Evolutionary conservation across 1,140 invertebrate species (phyloP).

Genomic region (Asobara japonica): DNA sequence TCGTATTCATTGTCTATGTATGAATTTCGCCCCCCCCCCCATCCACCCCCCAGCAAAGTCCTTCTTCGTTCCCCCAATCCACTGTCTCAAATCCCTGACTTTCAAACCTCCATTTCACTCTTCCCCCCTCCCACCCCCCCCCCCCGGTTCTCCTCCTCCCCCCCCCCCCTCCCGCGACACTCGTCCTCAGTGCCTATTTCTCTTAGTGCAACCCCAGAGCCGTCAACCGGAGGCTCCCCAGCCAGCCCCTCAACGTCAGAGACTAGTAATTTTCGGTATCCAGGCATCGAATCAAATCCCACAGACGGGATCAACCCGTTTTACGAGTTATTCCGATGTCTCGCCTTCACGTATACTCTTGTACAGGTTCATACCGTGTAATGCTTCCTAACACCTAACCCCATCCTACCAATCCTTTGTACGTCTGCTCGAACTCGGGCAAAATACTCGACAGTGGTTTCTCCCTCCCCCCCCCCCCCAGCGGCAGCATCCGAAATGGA

Average conservation of each 20-base stretch:
- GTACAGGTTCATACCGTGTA: background rate
- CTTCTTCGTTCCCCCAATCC: background rate
- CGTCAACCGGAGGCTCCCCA: background rate
- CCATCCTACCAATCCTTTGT: background rate
- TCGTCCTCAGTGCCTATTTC: background rate
- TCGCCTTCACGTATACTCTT: background rate
- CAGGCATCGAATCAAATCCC: conserved; percentile 33
- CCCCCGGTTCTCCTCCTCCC: background rate
- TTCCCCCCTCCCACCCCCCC: background rate
- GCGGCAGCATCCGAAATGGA: too few relatives aligned
- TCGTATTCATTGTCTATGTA: conserved; percentile 31
- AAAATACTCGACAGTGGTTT: conserved; percentile 18
- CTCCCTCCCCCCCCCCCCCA: too few relatives aligned
- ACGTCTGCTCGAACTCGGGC: background rate
- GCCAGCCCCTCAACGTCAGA: background rate
- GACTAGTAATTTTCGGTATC: conserved; percentile 36
- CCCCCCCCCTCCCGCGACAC: background rate
- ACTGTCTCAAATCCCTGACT: conserved; percentile 26
- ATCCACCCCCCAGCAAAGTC: conserved; percentile 15
- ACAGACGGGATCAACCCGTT: conserved; percentile 25
- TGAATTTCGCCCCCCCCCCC: background rate
- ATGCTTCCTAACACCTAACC: background rate
- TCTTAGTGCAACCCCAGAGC: background rate
- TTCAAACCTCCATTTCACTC: conserved; percentile 9
- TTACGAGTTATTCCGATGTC: conserved; percentile 28